Evolutionary conservation across 1,140 invertebrate species (phyloP).

Genomic region (Archivesica marissinica): DNA sequence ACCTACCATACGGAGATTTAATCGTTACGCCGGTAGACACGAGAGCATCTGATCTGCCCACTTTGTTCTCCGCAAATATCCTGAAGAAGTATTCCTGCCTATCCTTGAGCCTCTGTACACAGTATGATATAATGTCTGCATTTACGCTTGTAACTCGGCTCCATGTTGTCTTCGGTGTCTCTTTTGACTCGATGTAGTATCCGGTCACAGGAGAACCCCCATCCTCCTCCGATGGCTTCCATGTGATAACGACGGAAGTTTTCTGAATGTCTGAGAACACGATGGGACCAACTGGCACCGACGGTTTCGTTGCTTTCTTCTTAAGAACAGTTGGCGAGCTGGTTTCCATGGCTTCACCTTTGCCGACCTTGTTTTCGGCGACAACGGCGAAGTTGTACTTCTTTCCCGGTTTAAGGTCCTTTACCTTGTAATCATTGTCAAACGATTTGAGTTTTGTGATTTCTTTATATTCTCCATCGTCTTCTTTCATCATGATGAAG

Average conservation of each 20-base stretch:
- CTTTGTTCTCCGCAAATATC: constrained; percentile 96
- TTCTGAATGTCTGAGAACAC: constrained; percentile 82
- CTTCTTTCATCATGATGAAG: constrained; percentile 91
- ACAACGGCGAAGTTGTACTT: constrained; percentile 98
- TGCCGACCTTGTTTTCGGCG: constrained; percentile 97
- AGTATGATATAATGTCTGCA: constrained; percentile 79
- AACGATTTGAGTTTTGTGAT: constrained; percentile 92
- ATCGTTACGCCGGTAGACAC: constrained; percentile 94
- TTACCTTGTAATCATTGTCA: constrained; percentile 92
- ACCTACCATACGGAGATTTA: constrained; percentile 89
- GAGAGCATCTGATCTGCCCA: constrained; percentile 93
- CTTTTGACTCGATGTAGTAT: constrained; percentile 96
- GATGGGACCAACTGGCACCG: constrained; percentile 93
- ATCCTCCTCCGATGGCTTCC: constrained; percentile 98
- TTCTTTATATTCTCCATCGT: constrained; percentile 93
- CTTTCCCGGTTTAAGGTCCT: constrained; percentile 95
- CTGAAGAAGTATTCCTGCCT: constrained; percentile 81
- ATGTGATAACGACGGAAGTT: constrained; percentile 93
- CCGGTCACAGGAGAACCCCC: constrained; percentile 97
- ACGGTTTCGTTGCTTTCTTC: constrained; percentile 86
- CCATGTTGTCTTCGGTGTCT: constrained; percentile 89
- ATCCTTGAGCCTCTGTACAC: constrained; percentile 89
- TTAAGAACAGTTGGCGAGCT: constrained; percentile 89
- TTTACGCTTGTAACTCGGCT: constrained; percentile 91
- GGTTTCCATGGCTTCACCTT: constrained; percentile 95